A percentile compares a stretch with the other conserved stretches of the same genome.
Evolutionary conservation across 2,113 vertebrate genomes (phyloP).

Genomic region (Chrysemys picta): DNA sequence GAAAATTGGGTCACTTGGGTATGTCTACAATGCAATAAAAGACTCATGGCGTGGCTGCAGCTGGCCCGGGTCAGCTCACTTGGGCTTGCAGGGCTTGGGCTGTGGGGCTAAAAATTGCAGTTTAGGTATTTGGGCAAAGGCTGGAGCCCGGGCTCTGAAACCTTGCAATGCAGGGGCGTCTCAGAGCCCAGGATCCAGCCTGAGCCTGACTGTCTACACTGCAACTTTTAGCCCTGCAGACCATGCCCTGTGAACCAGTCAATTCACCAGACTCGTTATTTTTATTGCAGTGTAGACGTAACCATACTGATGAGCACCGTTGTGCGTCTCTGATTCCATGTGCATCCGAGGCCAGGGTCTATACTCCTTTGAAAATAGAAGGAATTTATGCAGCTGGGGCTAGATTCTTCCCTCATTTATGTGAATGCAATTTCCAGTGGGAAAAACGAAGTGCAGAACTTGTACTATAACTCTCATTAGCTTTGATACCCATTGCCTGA

Average conservation of each 20-base stretch:
- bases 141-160: neutral
- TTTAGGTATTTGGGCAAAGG: neutral
- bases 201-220: neutral
- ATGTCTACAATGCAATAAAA: neutral
- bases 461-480: neutral
- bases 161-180: neutral
- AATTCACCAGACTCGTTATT: neutral
- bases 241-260: too few species aligned
- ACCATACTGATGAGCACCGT: neutral
- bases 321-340: rapidly evolving
- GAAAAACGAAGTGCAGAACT: neutral
- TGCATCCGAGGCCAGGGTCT: neutral
- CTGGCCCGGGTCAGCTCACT: neutral
- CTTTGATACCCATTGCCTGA: neutral
- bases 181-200: neutral
- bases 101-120: neutral
- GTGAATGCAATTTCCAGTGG: neutral
- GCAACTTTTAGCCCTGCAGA: neutral
- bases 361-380: rapidly evolving
- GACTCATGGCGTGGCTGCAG: neutral
- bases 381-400: neutral
- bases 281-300: neutral
- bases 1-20: neutral
- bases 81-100: too few species aligned
- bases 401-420: neutral